Evolutionary conservation across 2,113 vertebrate species (phyloP), one percentile per base, ranked within the genome.

Genomic region (Puntigrus tetrazona): DNA sequence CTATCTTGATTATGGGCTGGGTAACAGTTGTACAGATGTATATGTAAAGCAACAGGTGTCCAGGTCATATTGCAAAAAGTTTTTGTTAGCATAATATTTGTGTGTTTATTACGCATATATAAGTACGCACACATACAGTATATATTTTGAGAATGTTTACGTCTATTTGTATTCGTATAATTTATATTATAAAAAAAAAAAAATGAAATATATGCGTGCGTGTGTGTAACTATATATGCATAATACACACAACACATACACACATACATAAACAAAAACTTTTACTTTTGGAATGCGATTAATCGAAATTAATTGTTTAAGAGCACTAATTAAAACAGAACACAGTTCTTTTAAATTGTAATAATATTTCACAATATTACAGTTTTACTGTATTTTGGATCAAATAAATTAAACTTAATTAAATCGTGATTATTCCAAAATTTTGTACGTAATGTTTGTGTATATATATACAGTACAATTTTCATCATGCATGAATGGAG

Each of bases 1-100:
- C 31, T 43, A 79, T 79, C 34, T 27, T 79, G 8, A 27, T 29
- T 61, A 79, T 79, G 36, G 57, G 57, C 57, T 61, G 34, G 50
- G 50, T 57, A 25, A n/a, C 3, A 59, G 75, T 38, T 57, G 55
- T 43, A 78, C 76, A 78, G 76, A 78, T 43, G 20, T 36, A 22
- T 76, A 25, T 78, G 76, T 20, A 61, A 3, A 78, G 34, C 55
- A 61, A 29, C 4, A 7, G 36, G 13, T 27, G 75, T 57, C 50
- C 6, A 27, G 22, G 77, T 43, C 77, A 43, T 43, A 43, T 63
- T 43, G 36, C 13, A 14, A 47, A 47, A 45, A 14, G 14, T 47
- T 47, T 47, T 47, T 47, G 45, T 47, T 47, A 1, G 45, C 45
- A 47, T 47, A 47, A 16, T 16, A 47, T 16, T 16, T 47, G 41